These are phyloP conservation scores for Promerops cafer DNA, from an alignment of 2,113 vertebrate genomes.

Conservation along the genomic window DNA sequence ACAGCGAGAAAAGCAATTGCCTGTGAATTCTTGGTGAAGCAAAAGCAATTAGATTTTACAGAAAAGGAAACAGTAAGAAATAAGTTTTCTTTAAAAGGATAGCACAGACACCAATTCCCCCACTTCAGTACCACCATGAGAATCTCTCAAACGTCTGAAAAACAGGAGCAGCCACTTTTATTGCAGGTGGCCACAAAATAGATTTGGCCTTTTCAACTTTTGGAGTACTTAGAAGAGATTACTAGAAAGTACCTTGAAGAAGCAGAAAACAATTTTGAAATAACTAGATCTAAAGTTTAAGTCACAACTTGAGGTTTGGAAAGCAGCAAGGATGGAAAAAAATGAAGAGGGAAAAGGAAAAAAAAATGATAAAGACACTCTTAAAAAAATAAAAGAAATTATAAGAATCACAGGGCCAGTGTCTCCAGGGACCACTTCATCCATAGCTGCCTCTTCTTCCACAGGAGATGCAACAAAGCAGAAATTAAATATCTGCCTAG, in stretches of 20 bases:
- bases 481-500: not conserved
- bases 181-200: constrained; percentile 34
- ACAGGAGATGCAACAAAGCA: not conserved
- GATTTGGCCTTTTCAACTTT: constrained; percentile 30
- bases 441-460: not conserved
- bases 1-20: constrained; percentile 69
- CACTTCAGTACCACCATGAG: constrained; percentile 5
- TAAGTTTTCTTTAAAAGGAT: constrained; percentile 51
- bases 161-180: constrained; percentile 28
- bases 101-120: constrained; percentile 11
- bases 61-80: constrained; percentile 55
- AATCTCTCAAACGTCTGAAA: constrained; percentile 34
- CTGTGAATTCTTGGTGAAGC: constrained; percentile 64
- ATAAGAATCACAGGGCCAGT: not conserved
- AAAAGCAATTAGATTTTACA: constrained; percentile 74
- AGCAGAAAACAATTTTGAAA: not conserved
- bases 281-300: not conserved
- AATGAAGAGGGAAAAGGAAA: not conserved
- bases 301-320: not conserved
- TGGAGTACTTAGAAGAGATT: not conserved
- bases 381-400: not conserved
- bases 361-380: not conserved
- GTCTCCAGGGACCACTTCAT: not conserved
- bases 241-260: not conserved
- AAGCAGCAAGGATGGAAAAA: not conserved